These are phyloP conservation scores for Pelmatolapia mariae DNA, from an alignment of 2,113 vertebrate genomes.

Conservation along the genomic window DNA sequence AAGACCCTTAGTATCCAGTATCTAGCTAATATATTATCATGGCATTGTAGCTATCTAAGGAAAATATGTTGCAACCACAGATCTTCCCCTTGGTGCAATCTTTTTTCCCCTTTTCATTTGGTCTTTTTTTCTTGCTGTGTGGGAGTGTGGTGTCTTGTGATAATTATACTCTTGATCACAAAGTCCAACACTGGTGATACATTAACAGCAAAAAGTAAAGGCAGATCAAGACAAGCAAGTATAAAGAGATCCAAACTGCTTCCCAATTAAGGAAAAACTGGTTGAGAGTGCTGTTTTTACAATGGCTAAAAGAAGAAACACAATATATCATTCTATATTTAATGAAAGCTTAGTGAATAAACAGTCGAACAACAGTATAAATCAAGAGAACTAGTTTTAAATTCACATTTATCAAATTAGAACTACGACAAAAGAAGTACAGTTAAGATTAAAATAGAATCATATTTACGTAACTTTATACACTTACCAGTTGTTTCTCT, in stretches of 20 bases:
- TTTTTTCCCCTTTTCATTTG: background rate
- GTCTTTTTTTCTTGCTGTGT: background rate
- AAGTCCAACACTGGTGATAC: background rate
- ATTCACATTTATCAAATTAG: accelerated
- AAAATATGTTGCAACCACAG: background rate
- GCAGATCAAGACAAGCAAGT: background rate
- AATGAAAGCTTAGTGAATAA: background rate
- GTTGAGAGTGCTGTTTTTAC: background rate
- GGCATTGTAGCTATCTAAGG: background rate
- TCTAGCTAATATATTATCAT: background rate
- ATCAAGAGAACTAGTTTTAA: background rate
- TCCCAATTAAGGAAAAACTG: accelerated
- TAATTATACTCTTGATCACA: background rate
- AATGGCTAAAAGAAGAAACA: background rate
- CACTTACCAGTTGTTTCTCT: background rate
- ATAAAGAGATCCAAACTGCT: background rate
- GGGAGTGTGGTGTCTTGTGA: background rate
- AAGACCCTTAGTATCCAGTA: background rate
- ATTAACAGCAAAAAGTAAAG: background rate
- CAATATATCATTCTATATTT: background rate
- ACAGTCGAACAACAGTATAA: background rate
- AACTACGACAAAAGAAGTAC: background rate
- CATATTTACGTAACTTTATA: background rate
- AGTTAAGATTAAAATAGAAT: background rate
- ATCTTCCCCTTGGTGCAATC: background rate